phyloP scores from a whole-genome alignment of 2,113 vertebrate species.

The Crotalus helleri region DNA sequence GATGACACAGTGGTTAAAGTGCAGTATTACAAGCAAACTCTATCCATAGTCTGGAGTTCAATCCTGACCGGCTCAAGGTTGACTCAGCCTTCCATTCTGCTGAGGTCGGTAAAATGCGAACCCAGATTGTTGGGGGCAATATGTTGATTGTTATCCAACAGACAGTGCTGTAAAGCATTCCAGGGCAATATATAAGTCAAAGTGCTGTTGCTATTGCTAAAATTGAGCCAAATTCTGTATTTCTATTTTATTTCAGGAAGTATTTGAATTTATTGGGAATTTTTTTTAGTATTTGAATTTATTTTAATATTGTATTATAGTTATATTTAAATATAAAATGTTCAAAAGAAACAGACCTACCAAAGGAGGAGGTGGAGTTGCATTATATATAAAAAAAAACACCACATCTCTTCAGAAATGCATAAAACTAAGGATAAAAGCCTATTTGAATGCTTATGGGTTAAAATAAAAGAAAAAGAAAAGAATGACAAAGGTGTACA shows the following conservation, averaged over 20 bases:
- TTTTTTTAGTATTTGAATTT: background rate
- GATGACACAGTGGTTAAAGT: background rate
- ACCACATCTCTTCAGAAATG: background rate
- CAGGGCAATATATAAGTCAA: background rate
- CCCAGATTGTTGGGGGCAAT: background rate
- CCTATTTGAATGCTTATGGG: background rate
- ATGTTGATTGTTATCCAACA: background rate
- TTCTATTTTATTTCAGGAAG: background rate
- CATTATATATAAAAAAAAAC: background rate
- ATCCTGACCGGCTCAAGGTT: background rate
- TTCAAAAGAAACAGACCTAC: background rate
- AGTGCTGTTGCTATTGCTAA: background rate
- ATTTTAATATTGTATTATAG: background rate
- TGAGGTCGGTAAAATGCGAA: background rate
- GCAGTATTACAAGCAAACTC: background rate
- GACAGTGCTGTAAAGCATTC: background rate
- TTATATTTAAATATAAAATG: background rate
- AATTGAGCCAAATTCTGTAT: background rate
- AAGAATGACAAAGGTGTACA: background rate
- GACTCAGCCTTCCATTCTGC: background rate
- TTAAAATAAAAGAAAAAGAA: background rate
- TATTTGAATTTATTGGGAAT: background rate
- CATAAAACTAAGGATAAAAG: background rate
- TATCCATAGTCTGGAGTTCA: background rate
- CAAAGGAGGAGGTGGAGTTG: background rate